A percentile compares a stretch with the other conserved stretches of the same genome.
phyloP scores from a whole-genome alignment of 2,888 invertebrate genomes.

The Fragum whitleyi region DNA sequence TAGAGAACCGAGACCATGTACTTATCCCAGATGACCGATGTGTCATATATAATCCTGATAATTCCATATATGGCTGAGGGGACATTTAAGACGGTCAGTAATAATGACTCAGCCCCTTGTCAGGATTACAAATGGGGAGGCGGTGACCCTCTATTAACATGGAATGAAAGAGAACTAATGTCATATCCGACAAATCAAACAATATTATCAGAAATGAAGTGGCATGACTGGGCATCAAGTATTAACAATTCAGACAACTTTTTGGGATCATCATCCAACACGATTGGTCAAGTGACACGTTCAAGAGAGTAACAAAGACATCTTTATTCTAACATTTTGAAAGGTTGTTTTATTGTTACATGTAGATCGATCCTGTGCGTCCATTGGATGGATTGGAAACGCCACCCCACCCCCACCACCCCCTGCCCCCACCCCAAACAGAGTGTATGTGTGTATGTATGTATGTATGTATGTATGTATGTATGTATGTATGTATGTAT shows the following conservation, averaged over 20 bases:
- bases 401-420: no score
- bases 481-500: neutral
- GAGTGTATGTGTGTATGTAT: no score
- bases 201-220: neutral
- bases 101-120: neutral
- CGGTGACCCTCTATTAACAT: neutral
- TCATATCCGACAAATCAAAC: neutral
- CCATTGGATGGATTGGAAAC: no score
- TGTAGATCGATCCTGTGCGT: no score
- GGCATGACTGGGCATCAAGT: neutral
- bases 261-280: no score
- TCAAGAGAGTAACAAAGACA: no score
- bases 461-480: no score
- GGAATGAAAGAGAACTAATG: neutral
- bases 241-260: no score
- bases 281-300: no score
- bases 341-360: no score
- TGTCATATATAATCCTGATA: neutral
- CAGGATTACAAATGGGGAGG: conserved; percentile 4
- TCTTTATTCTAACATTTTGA: no score
- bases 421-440: no score
- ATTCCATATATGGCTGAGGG: neutral
- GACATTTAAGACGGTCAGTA: neutral
- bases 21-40: neutral
- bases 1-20: neutral